Percentiles rank a stretch among this genome's conserved stretches.
These are phyloP conservation scores for Silurus aristotelis DNA, from an alignment of 2,797 vertebrate species.

Conservation along the genomic window DNA sequence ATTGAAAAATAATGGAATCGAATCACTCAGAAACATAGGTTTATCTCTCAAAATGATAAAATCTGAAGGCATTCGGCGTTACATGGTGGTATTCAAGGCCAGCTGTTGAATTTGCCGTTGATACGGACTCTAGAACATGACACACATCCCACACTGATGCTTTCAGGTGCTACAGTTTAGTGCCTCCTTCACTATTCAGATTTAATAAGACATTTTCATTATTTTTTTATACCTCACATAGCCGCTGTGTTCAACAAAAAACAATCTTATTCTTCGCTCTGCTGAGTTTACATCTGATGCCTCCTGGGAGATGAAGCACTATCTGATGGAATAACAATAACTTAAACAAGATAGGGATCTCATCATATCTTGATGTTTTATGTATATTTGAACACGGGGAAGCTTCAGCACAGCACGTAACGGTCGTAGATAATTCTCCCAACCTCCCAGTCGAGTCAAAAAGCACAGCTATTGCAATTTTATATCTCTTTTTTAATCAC, in stretches of 20 bases:
- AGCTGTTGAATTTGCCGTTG: neutral
- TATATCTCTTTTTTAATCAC: slow-evolving; percentile 43
- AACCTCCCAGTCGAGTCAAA: neutral
- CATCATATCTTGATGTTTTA: slow-evolving; percentile 39
- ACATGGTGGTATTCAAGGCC: neutral
- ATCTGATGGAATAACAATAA: slow-evolving; percentile 46
- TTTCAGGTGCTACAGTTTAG: slow-evolving; percentile 26
- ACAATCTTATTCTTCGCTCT: slow-evolving; percentile 17
- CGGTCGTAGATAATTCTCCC: slow-evolving; percentile 15
- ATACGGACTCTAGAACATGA: slow-evolving; percentile 10
- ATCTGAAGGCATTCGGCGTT: neutral
- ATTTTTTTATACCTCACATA: slow-evolving; percentile 47
- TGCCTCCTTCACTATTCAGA: slow-evolving; percentile 27
- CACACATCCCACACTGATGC: slow-evolving; percentile 22
- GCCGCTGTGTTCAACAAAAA: slow-evolving; percentile 33
- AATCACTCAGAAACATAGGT: neutral
- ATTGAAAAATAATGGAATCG: neutral
- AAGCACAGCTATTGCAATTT: neutral
- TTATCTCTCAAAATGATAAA: neutral
- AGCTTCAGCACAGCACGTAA: neutral
- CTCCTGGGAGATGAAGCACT: slow-evolving; percentile 17
- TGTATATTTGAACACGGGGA: slow-evolving; percentile 36
- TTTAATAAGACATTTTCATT: slow-evolving; percentile 39
- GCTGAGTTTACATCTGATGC: slow-evolving; percentile 26
- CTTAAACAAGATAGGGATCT: slow-evolving; percentile 44